A percentile compares a stretch with the other conserved stretches of the same genome.
Conservation (phyloP, 2,888 invertebrate species). For the Drosophila antonietae region DNA sequence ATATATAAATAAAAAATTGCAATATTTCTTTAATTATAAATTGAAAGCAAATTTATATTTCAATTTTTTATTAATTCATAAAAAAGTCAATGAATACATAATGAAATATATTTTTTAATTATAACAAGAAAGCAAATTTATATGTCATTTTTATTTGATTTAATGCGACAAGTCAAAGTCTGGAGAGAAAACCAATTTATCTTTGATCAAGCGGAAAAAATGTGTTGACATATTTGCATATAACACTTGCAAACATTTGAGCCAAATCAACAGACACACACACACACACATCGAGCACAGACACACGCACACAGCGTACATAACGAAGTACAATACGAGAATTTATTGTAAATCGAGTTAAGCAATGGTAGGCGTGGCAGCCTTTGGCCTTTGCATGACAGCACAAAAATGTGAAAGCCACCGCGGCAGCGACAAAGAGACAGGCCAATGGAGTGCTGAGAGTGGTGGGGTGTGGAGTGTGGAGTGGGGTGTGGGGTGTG, state of each 20-base stretch:
- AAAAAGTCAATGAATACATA: neutral
- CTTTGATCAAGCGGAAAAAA: conserved; percentile 29
- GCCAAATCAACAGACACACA: conserved; percentile 17
- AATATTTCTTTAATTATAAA: neutral
- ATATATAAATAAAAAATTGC: neutral
- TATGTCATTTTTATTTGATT: conserved; percentile 3
- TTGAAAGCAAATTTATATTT: neutral
- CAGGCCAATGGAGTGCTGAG: neutral
- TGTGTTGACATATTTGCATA: conserved; percentile 29
- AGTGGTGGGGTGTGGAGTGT: neutral
- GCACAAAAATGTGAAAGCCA: conserved; percentile 53
- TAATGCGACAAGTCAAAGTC: conserved; percentile 3
- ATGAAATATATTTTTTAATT: too few species aligned
- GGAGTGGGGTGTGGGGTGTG: neutral
- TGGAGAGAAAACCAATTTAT: conserved; percentile 11
- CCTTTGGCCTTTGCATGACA: conserved; percentile 46
- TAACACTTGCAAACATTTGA: conserved; percentile 26
- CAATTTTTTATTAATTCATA: too few species aligned
- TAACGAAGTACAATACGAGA: conserved; percentile 32
- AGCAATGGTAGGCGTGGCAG: conserved; percentile 40
- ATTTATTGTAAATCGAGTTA: conserved; percentile 61
- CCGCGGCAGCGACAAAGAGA: conserved; percentile 30
- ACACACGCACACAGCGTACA: neutral
- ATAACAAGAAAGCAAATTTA: neutral
- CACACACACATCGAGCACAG: conserved; percentile 1